Evolutionary conservation across 2,888 invertebrate species (phyloP), one percentile per base, ranked within the genome.

Genomic region (Zelleria hepariella): DNA sequence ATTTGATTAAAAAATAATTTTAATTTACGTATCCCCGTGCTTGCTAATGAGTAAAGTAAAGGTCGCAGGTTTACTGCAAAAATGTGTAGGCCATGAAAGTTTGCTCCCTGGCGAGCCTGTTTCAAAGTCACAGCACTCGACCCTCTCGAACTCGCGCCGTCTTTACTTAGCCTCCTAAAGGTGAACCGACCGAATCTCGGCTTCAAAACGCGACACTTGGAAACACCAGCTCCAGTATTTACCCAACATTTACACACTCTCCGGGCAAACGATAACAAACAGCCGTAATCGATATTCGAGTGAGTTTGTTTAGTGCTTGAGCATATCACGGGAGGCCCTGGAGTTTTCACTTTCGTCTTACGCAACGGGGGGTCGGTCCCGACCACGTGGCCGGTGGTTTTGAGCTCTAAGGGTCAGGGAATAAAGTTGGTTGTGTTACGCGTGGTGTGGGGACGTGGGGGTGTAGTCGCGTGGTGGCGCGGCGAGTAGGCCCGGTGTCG

Each of bases 311-410:
- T 78, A 58, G 56, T 80, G 74, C 73, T 78, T 69, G 55, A 55
- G 77, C 75, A 72, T 79, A 80, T 78, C 82, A 81, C 81, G 83
- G 80, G 81, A 85, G 85, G 82, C 70, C 70, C 72, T 77, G 79
- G 65, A 72, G 70, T 72, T 74, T 65, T 71, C 71, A 73, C 64
- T 66, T 69, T 72, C 61, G 77, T 81, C 85, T 86, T 86, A 86
- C 86, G 85, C 83, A 83, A 84, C 77, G 76, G 75, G 74, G 25
- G 18, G 32, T 15, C 32, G 18, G 32, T 15, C 32, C 32, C 15
- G 32, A 42, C 32, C 32, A 42, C 32, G 32, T 42, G 32, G 24
- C 57, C 49, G 24, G 25, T 18, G 49, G 32, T 8, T 32, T 27
- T n/a, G 32, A 10, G 5, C n/a, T 56, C 32, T 15, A 42, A 18